Base-by-base conservation (phyloP, 1,140 invertebrate species). In the Drosophila pandora region DNA sequence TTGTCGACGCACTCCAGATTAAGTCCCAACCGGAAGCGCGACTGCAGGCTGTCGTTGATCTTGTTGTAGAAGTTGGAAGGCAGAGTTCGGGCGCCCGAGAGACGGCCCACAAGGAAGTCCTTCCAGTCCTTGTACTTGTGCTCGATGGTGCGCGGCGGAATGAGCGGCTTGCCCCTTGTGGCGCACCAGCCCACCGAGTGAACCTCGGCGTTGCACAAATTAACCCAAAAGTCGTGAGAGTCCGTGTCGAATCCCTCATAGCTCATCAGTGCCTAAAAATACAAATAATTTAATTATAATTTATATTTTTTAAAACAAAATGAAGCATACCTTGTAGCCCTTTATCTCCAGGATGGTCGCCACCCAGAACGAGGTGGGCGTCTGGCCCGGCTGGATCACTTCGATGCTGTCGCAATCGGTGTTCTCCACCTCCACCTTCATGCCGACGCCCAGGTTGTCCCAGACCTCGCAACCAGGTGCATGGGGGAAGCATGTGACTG, bases 171-270 rank as follows among this genome's bases (percentile, higher is more conserved):
- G 17, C 97, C 97, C 73, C 97, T 95, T 0, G 96, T 97, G 1
- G 98, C 98, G 93, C 98, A 99, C 98, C 98, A 99, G 13, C 98
- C 98, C 41, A 99, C 97, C 25, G 97, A 97, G 92, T 99, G 97
- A 23, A 99, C 96, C 88, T 97, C 95, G 58, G 97, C 96, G 49
- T 96, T 97, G 92, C 97, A 98, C 22, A 99, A 93, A 85, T 98
- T 98, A 1, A 99, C 95, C 98, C 98, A 99, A 92, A 99, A 99
- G 92, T 99, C 98, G 92, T 97, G 96, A 7, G 95, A 95, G 34
- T 94, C 92, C 92, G 98, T 97, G 77, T 96, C 97, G 92, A 98
- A 99, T 48, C 90, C 98, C 93, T 99, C 98, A 92, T 98, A 99
- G 55, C 98, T 94, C 76, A 99, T 92, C 50, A 98, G 92, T n/a